Evolutionary conservation across 2,113 vertebrate genomes (phyloP).

Genomic region (Mobula hypostoma): DNA sequence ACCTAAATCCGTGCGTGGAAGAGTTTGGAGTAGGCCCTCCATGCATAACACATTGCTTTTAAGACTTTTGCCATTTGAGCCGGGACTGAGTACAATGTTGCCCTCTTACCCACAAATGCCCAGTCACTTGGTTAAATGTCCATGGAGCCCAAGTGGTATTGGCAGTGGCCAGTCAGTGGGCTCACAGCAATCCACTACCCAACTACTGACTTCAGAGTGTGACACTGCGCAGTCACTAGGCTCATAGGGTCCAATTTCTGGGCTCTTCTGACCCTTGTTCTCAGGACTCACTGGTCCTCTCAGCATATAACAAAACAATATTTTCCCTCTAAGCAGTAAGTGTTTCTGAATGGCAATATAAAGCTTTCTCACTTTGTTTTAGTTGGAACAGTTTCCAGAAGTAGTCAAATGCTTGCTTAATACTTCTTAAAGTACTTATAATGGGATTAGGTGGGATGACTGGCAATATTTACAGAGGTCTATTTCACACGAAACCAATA

Average conservation of each 20-base stretch:
- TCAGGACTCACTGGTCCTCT: neutral
- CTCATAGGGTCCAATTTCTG: no score
- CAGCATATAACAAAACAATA: neutral
- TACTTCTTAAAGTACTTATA: slow-evolving; percentile 52
- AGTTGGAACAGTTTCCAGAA: slow-evolving; percentile 58
- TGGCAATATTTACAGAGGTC: slow-evolving; percentile 54
- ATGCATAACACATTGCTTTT: no score
- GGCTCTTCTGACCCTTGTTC: neutral
- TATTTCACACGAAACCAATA: slow-evolving; percentile 47
- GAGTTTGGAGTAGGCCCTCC: no score
- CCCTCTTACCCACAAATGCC: neutral
- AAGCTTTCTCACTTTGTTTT: slow-evolving; percentile 54
- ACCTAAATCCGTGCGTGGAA: no score
- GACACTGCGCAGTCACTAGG: neutral
- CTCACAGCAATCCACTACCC: neutral
- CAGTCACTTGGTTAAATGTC: neutral
- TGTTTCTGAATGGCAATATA: slow-evolving; percentile 42
- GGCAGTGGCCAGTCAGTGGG: neutral
- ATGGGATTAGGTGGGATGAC: slow-evolving; percentile 56
- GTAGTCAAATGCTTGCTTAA: slow-evolving; percentile 60
- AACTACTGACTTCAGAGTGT: neutral
- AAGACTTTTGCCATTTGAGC: no score
- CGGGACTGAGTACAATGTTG: neutral
- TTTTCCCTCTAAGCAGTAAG: slow-evolving; percentile 12
- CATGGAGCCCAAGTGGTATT: neutral